phyloP scores from a whole-genome alignment of 1,140 invertebrate genomes.

The Zaprionus capensis region DNA sequence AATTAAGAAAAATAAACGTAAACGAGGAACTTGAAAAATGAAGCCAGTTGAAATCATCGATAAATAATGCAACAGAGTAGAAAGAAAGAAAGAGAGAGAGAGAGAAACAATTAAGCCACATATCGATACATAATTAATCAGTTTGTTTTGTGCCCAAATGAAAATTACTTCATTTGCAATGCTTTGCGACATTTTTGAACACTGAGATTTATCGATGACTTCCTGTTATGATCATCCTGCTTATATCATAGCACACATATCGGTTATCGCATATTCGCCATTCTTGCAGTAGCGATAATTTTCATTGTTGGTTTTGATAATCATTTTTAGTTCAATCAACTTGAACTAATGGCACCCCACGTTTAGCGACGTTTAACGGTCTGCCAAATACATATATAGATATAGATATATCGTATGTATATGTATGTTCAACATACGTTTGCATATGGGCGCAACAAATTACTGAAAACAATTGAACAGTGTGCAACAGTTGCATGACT shows the following conservation, averaged over 20 bases:
- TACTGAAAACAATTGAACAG: conserved; percentile 45
- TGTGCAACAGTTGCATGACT: conserved; percentile 47
- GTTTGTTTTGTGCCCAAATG: neutral
- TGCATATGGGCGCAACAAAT: conserved; percentile 46
- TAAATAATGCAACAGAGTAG: neutral
- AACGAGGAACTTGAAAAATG: conserved; percentile 61
- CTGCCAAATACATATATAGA: neutral
- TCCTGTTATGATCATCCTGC: conserved; percentile 46
- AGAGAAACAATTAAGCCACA: neutral
- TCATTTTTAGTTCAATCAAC: conserved; percentile 61
- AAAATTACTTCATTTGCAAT: conserved; percentile 1
- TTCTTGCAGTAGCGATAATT: conserved; percentile 29
- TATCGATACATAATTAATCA: neutral
- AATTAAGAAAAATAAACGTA: conserved; percentile 54
- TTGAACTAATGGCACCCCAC: conserved; percentile 56
- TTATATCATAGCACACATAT: neutral
- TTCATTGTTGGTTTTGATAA: conserved; percentile 50
- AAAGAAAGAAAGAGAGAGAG: neutral
- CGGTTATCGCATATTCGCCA: conserved; percentile 1
- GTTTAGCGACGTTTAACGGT: conserved; percentile 58
- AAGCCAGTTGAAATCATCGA: conserved; percentile 30
- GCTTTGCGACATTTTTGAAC: neutral
- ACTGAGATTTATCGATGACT: conserved; percentile 31
- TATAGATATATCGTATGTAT: neutral
- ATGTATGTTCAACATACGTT: neutral